Base-by-base conservation (phyloP, 2,888 invertebrate genomes). In the Torymus auratus region DNA sequence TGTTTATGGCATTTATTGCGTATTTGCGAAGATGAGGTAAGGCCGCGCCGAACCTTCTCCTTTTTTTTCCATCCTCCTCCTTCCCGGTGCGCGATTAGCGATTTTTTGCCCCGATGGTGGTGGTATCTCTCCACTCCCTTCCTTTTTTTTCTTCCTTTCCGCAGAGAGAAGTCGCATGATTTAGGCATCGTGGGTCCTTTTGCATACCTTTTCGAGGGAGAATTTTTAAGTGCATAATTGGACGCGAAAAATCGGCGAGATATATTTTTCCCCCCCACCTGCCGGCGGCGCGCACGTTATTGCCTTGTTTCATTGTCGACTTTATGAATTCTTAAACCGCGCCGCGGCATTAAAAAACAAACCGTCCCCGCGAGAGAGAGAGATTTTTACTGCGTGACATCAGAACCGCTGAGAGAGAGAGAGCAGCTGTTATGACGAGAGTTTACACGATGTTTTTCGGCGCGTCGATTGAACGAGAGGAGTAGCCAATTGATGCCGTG, bases 1-100 rank as follows among this genome's bases (percentile, higher is more conserved):
- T 81, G 81, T 81, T 81, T 81, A 81, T 81, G 70, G 75, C 80
- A 70, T 80, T 75, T 80, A 76, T 76, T 79, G 79, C 79, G 69
- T 64, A 65, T 75, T 75, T 60, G 81, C 81, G 52, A 69, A 68
- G 76, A 79, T 65, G 74, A 74, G 73, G 73, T 56, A 79, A 74
- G 74, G 55, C 23, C 52, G 41, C n/a, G 61, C 7, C 23, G 15
- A 14, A 17, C 55, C 41, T 28, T 28, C 1, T 52, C 4, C 20
- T 60, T 67, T 10, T 78, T 65, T 60, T 60, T 23, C 15, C 13
- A n/a, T 15, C 2, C 55, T 14, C 52, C 41, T 23, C 0, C 55
- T 17, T 58, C 17, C 17, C 2, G 4, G 15, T 5, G 23, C 11
- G 56, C 60, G 62, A 72, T 72, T 52, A 52, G 52, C 64, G 55